Conservation (phyloP, 2,888 invertebrate genomes). For the Tetanocera ferruginea region DNA sequence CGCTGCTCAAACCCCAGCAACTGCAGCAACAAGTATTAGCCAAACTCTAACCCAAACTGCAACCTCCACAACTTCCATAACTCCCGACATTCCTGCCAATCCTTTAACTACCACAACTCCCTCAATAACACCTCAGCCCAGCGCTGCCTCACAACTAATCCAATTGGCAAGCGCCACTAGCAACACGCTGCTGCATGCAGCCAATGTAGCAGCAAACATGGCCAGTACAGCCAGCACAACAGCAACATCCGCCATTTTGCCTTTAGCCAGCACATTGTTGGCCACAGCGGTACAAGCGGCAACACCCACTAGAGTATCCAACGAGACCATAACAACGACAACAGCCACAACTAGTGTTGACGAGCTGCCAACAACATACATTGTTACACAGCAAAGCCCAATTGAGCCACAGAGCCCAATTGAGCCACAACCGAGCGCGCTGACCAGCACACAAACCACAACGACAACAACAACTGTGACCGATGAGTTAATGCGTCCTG, state of each 20-base stretch:
- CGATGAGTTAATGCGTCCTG: conserved; percentile 53
- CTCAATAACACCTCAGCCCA: conserved; percentile 50
- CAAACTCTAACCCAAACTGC: conserved; percentile 36
- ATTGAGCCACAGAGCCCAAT: conserved; percentile 31
- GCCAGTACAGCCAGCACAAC: conserved; percentile 54
- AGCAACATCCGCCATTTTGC: conserved; percentile 55
- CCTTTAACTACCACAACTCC: conserved; percentile 30
- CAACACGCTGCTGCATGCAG: conserved; percentile 58
- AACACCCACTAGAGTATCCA: conserved; percentile 24
- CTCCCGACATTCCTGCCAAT: not conserved
- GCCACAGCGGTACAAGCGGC: conserved; percentile 41
- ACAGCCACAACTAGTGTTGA: conserved; percentile 41
- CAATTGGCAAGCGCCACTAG: conserved; percentile 64
- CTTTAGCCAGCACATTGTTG: conserved; percentile 56
- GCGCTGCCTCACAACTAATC: conserved; percentile 65
- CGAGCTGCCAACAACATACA: conserved; percentile 38
- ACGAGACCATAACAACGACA: conserved; percentile 16
- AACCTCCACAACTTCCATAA: conserved; percentile 34
- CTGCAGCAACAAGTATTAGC: conserved; percentile 37
- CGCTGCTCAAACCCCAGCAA: conserved; percentile 46
- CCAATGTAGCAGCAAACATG: conserved; percentile 57
- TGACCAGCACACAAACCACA: conserved; percentile 43
- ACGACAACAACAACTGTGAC: conserved; percentile 48
- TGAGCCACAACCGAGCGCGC: not conserved
- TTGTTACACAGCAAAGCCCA: not conserved